Base-by-base conservation (phyloP, 2,888 invertebrate species). In the Stramonita haemastoma region DNA sequence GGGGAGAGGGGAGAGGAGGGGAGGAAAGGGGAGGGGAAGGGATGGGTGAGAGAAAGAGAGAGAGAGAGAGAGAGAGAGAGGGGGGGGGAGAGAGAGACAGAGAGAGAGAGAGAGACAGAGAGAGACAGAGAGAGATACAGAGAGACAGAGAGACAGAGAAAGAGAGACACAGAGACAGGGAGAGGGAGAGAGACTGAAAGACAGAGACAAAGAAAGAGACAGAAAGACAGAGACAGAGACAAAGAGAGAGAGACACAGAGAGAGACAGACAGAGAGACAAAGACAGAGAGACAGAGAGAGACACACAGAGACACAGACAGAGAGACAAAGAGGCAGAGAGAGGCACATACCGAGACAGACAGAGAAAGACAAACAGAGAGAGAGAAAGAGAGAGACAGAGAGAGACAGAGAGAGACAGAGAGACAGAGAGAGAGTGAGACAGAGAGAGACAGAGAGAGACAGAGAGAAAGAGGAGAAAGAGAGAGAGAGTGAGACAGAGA, bases 211-310 rank as follows among this genome's bases (percentile, higher is more conserved):
- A 56, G 56, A 84, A 5, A 84, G 56, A 56, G 56, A 84, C 46
- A 84, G 26, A 84, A 11, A 84, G 56, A 56, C 4, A 84, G 36
- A 84, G n/a, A 56, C 15, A 86, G 60, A 66, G n/a, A 60, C 8
- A 86, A 32, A 66, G 29, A 86, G 86, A 66, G 29, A 66, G 66
- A 86, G 17, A 29, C 15, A 86, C 8, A 86, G 86, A 86, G 29
- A 66, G 66, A 86, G 60, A 86, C 15, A 66, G 66, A 86, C 8
- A 86, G 66, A 66, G 29, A 66, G 29, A 86, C 8, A 86, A 66
- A 86, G 66, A 66, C 15, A 86, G 60, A 86, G 86, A 86, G 66
- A 34, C 5, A 86, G 86, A 86, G 8, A 86, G 66, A 56, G 4
- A 84, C 15, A 84, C 22, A 56, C 13, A 84, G 11, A 84, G 56